These are phyloP conservation scores for Orussus abietinus DNA, from an alignment of 1,140 invertebrate genomes.

Conservation along the genomic window DNA sequence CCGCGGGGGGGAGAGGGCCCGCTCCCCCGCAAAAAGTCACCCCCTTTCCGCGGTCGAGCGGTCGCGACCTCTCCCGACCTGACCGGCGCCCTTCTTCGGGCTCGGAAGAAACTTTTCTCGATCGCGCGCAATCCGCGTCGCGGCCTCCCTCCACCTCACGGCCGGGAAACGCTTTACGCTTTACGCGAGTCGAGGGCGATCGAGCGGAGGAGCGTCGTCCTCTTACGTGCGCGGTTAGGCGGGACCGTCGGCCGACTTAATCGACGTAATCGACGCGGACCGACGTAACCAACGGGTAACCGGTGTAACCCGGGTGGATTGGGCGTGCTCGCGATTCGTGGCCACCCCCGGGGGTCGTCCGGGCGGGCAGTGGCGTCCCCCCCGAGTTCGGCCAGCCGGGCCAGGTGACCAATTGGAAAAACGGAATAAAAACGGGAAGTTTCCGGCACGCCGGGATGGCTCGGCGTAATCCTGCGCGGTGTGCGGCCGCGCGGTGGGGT, in stretches of 20 bases:
- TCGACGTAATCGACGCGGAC: too few relatives aligned
- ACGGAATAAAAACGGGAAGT: conserved; percentile 31
- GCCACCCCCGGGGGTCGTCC: too few relatives aligned
- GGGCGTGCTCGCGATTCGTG: too few relatives aligned
- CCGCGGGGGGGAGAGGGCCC: too few relatives aligned
- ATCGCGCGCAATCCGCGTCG: too few relatives aligned
- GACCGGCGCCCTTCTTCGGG: neutral
- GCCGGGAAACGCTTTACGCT: neutral
- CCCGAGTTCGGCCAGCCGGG: conserved; percentile 16
- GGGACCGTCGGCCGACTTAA: neutral
- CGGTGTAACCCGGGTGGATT: too few relatives aligned
- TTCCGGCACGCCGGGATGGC: conserved; percentile 34
- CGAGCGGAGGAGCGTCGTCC: neutral
- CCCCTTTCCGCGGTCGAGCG: too few relatives aligned
- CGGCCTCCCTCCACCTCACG: neutral
- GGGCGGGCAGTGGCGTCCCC: too few relatives aligned
- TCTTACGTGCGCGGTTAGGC: neutral
- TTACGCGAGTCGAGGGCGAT: conserved; percentile 1
- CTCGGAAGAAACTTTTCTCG: neutral
- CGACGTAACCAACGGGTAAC: too few relatives aligned
- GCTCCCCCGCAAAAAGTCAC: too few relatives aligned
- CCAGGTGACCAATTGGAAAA: conserved; percentile 33
- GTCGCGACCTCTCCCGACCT: neutral
- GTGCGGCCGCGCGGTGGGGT: too few relatives aligned
- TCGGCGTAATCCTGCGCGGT: conserved; percentile 39